phyloP scores from a whole-genome alignment of 2,888 invertebrate species.

The Pemphredon lugubris region DNA sequence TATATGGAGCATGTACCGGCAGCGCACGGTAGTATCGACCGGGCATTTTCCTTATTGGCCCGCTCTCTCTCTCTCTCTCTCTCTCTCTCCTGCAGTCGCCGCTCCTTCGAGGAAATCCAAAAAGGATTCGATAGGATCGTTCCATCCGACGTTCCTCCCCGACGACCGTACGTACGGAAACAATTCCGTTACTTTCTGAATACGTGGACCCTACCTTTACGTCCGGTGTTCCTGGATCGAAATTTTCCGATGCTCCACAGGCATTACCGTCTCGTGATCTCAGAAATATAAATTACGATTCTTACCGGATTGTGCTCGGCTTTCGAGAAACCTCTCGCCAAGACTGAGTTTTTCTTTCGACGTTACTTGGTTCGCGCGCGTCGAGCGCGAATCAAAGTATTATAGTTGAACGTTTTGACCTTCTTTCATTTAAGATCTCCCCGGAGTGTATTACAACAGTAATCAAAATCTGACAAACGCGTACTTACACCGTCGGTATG shows the following conservation, averaged over 20 bases:
- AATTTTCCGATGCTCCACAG: too few relatives aligned
- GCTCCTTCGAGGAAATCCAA: conserved; percentile 31
- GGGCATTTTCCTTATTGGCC: conserved; percentile 60
- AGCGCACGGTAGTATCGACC: conserved; percentile 39
- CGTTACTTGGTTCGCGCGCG: too few relatives aligned
- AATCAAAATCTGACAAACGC: too few relatives aligned
- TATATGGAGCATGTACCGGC: conserved; percentile 52
- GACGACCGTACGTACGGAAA: conserved; percentile 36
- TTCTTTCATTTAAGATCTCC: too few relatives aligned
- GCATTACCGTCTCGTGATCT: too few relatives aligned
- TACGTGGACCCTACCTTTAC: conserved; percentile 23
- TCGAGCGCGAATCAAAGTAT: too few relatives aligned
- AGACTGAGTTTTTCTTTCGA: too few relatives aligned
- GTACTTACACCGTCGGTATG: too few relatives aligned
- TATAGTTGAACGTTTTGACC: too few relatives aligned
- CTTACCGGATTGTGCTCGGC: too few relatives aligned
- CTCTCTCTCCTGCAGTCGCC: conserved; percentile 11
- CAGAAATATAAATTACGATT: conserved; percentile 8
- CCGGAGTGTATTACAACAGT: too few relatives aligned
- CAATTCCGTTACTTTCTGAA: conserved; percentile 48
- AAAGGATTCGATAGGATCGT: conserved; percentile 44
- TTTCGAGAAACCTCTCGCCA: too few relatives aligned
- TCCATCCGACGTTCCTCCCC: conserved; percentile 18
- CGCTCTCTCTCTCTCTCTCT: conserved; percentile 26
- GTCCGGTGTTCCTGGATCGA: background rate